phyloP scores from a whole-genome alignment of 2,888 invertebrate genomes.

The Parascotia fuliginaria region DNA sequence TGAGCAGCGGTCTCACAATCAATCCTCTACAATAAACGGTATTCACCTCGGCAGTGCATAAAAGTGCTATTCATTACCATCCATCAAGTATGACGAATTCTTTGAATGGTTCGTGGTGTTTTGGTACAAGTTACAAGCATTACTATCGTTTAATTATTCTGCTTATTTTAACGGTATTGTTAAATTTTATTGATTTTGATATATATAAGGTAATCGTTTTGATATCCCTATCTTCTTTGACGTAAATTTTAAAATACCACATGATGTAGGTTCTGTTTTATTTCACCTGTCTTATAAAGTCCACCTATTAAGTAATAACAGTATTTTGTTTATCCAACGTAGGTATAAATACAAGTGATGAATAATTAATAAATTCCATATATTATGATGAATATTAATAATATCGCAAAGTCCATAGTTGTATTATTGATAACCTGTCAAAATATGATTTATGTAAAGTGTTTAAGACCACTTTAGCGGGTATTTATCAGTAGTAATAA shows the following conservation, averaged over 20 bases:
- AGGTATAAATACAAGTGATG: too few relatives aligned
- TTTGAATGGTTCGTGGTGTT: constrained; percentile 45
- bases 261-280: too few relatives aligned
- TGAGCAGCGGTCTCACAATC: constrained; percentile 47
- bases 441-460: constrained; percentile 15
- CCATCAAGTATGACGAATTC: constrained; percentile 67
- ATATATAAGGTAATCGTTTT: too few relatives aligned
- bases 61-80: constrained; percentile 71
- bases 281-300: too few relatives aligned
- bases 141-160: not conserved
- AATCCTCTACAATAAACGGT: constrained; percentile 45
- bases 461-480: not conserved
- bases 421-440: constrained; percentile 12
- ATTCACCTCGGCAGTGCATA: constrained; percentile 57
- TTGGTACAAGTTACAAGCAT: constrained; percentile 39
- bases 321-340: too few relatives aligned
- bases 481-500: not conserved
- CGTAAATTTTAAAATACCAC: too few relatives aligned
- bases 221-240: too few relatives aligned
- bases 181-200: too few relatives aligned
- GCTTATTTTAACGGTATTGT: not conserved
- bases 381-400: not conserved
- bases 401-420: not conserved
- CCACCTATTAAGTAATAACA: too few relatives aligned
- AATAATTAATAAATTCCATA: not conserved